Evolutionary conservation across 1,140 invertebrate species (phyloP).

Genomic region (Saccostrea glomerata): DNA sequence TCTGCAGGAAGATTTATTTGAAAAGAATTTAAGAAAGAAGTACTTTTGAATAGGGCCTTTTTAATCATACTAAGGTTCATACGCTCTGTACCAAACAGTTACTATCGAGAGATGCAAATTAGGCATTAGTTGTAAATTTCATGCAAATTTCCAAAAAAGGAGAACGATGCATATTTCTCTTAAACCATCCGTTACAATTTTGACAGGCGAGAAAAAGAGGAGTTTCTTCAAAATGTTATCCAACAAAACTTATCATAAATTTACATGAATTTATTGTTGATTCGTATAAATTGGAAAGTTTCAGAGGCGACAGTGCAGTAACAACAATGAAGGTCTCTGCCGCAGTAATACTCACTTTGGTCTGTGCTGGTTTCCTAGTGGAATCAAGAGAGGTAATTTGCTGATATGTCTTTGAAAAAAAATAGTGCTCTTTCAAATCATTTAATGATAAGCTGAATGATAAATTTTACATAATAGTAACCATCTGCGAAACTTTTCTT

Average conservation of each 20-base stretch:
- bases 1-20: neutral
- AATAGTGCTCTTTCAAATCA: too few species aligned
- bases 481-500: too few species aligned
- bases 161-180: conserved; percentile 4
- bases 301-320: neutral
- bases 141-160: neutral
- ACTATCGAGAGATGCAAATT: conserved; percentile 23
- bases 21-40: neutral
- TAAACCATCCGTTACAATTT: conserved; percentile 10
- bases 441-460: too few species aligned
- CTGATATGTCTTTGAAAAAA: too few species aligned
- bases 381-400: conserved; percentile 14
- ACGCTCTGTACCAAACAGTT: conserved; percentile 22
- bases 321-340: neutral
- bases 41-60: neutral
- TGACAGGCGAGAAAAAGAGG: conserved; percentile 27
- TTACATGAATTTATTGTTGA: conserved; percentile 10
- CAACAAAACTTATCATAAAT: conserved; percentile 2
- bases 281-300: neutral
- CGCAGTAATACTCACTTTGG: neutral
- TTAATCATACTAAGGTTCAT: conserved; percentile 6
- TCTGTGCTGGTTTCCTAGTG: neutral
- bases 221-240: conserved; percentile 25
- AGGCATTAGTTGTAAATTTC: neutral
- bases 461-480: too few species aligned